Conservation (phyloP, 2,888 invertebrate genomes). For the Prostheceraeus crozeri region DNA sequence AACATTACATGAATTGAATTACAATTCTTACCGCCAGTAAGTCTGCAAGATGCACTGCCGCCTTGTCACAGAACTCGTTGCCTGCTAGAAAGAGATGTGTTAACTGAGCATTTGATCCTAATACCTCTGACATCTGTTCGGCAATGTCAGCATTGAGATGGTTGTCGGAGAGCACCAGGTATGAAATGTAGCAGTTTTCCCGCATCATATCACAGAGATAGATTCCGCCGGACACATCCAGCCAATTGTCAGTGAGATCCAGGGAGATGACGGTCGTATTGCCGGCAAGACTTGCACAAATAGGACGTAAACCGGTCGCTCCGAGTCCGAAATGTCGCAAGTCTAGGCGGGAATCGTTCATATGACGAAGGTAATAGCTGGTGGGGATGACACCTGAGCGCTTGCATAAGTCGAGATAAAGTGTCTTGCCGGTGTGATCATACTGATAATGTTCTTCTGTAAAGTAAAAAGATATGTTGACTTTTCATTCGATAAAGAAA, state of each 20-base stretch:
- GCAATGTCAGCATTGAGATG: conserved; percentile 44
- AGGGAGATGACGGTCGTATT: conserved; percentile 46
- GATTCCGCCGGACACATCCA: conserved; percentile 48
- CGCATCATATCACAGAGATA: conserved; percentile 54
- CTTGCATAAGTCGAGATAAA: conserved; percentile 43
- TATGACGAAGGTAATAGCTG: conserved; percentile 40
- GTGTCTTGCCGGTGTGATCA: conserved; percentile 50
- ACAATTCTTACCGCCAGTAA: conserved; percentile 25
- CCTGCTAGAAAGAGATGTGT: conserved; percentile 44
- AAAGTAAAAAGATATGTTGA: too few species aligned
- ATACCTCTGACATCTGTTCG: conserved; percentile 44
- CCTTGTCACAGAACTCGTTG: conserved; percentile 34
- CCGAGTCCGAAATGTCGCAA: conserved; percentile 41
- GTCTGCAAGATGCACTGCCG: conserved; percentile 30
- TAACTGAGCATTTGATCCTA: conserved; percentile 45
- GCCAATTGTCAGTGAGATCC: conserved; percentile 56
- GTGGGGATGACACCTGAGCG: conserved; percentile 39
- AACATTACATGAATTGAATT: too few species aligned
- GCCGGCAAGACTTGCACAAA: conserved; percentile 38
- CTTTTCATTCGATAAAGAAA: too few species aligned
- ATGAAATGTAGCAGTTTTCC: conserved; percentile 56
- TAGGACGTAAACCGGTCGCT: conserved; percentile 38
- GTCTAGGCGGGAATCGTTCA: conserved; percentile 37
- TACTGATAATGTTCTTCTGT: conserved; percentile 46
- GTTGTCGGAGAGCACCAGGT: conserved; percentile 47